Conservation (phyloP, 1,140 invertebrate species). For the Callitettix versicolor region DNA sequence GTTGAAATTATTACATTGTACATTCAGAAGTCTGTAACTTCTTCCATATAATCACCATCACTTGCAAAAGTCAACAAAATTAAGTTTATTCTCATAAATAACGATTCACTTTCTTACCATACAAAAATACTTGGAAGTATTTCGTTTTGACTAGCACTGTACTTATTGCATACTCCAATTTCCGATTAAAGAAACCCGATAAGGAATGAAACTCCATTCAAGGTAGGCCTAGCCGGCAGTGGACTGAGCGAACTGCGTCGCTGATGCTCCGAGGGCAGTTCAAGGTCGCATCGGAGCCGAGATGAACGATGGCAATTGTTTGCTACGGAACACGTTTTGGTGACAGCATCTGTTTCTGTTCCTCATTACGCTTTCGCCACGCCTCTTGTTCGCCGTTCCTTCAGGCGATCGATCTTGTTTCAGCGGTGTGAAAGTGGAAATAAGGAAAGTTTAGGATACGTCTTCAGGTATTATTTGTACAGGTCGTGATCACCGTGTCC, state of each 20-base stretch:
- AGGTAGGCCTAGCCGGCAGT: too few relatives aligned
- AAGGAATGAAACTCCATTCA: too few relatives aligned
- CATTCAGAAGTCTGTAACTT: neutral
- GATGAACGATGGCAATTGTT: too few relatives aligned
- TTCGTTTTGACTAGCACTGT: slow-evolving; percentile 7
- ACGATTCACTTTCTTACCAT: neutral
- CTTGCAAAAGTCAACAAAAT: neutral
- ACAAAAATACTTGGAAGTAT: neutral
- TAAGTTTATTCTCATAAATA: neutral
- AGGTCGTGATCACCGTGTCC: neutral
- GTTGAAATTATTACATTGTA: slow-evolving; percentile 1
- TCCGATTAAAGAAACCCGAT: too few relatives aligned
- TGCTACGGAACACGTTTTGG: too few relatives aligned
- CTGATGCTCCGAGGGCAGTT: neutral
- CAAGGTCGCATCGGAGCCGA: neutral
- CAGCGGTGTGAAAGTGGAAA: neutral
- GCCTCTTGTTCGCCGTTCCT: neutral
- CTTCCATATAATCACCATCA: neutral
- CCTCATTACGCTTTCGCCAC: neutral
- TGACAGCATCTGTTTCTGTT: too few relatives aligned
- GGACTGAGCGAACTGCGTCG: neutral
- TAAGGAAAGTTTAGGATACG: neutral
- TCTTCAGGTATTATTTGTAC: slow-evolving; percentile 8
- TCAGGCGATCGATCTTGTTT: neutral
- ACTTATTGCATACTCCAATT: neutral